phyloP scores from a whole-genome alignment of 2,888 invertebrate genomes.

The Malacosoma neustria region DNA sequence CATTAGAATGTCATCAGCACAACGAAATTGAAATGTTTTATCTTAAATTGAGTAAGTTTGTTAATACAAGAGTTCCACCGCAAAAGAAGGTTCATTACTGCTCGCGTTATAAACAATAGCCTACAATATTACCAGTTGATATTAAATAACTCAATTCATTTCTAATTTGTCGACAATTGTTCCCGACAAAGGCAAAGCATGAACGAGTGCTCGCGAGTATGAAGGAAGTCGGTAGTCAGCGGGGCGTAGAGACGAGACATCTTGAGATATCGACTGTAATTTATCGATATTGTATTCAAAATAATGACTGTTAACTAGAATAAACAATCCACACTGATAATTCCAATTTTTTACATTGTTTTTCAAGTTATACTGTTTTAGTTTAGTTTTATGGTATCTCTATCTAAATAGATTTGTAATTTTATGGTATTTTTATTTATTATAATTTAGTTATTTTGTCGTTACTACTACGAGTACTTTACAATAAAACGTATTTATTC shows the following conservation, averaged over 20 bases:
- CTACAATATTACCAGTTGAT: conserved; percentile 54
- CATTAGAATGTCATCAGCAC: neutral
- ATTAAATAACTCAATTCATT: conserved; percentile 75
- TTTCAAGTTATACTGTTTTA: too few relatives aligned
- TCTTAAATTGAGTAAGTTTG: neutral
- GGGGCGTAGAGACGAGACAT: conserved; percentile 36
- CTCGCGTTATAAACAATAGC: conserved; percentile 52
- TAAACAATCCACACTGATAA: too few relatives aligned
- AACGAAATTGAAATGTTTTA: neutral
- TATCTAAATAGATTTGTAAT: too few relatives aligned
- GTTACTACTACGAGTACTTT: too few relatives aligned
- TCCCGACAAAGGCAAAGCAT: conserved; percentile 70
- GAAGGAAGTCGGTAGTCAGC: conserved; percentile 69
- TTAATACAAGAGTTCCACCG: neutral
- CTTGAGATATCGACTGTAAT: neutral
- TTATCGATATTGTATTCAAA: conserved; percentile 20
- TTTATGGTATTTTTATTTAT: too few relatives aligned
- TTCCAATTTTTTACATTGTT: too few relatives aligned
- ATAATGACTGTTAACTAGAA: too few relatives aligned
- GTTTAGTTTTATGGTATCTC: too few relatives aligned
- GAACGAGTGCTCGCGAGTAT: conserved; percentile 73
- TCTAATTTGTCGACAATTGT: conserved; percentile 75
- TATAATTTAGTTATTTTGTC: too few relatives aligned
- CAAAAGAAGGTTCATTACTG: conserved; percentile 24
- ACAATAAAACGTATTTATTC: too few relatives aligned